Conservation (phyloP, 1,140 invertebrate species). For the Helicorthomorpha holstii region DNA sequence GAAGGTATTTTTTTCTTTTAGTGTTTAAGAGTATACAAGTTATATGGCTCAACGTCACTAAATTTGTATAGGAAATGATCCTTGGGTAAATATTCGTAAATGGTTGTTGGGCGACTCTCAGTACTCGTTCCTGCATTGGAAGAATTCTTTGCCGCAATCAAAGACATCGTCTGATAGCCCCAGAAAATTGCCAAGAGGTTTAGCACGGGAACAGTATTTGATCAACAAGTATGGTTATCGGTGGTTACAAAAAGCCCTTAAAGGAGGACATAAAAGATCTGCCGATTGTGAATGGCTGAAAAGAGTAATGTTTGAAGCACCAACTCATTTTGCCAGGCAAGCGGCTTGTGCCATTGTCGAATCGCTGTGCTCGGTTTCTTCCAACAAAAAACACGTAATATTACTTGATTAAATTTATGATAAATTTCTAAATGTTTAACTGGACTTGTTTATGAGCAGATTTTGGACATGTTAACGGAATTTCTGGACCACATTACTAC, state of each 20-base stretch:
- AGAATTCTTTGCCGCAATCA: conserved; percentile 32
- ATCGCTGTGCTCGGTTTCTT: conserved; percentile 41
- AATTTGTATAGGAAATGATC: conserved; percentile 21
- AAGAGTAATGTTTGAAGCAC: conserved; percentile 75
- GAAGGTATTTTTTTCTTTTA: conserved; percentile 7
- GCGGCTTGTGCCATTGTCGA: conserved; percentile 77
- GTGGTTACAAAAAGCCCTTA: conserved; percentile 26
- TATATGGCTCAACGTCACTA: background rate
- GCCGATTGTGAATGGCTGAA: conserved; percentile 63
- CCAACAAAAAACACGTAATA: conserved; percentile 19
- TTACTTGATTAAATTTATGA: background rate
- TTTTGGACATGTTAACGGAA: conserved; percentile 68
- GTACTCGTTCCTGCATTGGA: conserved; percentile 54
- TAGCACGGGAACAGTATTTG: conserved; percentile 40
- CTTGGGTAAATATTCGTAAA: conserved; percentile 50
- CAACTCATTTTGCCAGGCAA: conserved; percentile 68
- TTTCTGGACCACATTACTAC: conserved; percentile 67
- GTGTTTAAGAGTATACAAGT: background rate
- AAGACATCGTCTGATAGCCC: conserved; percentile 16
- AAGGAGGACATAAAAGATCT: conserved; percentile 25
- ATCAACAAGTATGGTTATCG: conserved; percentile 53
- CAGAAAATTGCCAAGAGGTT: conserved; percentile 26
- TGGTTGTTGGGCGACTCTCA: conserved; percentile 57
- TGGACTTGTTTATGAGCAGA: conserved; percentile 29
- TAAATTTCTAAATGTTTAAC: too few relatives aligned